Base-by-base conservation (phyloP, 2,113 vertebrate species). In the Diphyllodes magnificus region DNA sequence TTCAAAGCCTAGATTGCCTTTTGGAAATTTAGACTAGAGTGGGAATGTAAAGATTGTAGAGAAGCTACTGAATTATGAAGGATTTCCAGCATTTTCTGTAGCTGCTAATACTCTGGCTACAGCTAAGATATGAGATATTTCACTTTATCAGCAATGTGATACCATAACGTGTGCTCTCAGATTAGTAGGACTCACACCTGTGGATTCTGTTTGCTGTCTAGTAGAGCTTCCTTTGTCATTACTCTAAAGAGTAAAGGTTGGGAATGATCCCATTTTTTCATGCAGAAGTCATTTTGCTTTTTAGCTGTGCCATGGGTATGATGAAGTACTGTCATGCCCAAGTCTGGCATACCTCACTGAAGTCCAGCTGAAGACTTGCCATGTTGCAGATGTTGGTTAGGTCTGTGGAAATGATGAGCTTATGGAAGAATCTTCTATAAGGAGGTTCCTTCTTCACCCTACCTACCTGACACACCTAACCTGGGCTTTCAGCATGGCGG, bases 281-380 rank as follows among this genome's bases (percentile, higher is more conserved):
- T 53, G 27, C 66, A 37, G 21, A 82, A 59, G 37, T 50, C 0
- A 30, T 30, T 66, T 63, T 81, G 13, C 21, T 53, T 81, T 93
- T 78, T 33, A 85, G 24, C 56, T 3, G 1, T 84, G 21, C 60
- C 16, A 2, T 49, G 31, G 13, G 6, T 60, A 4, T n/a, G 25
- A n/a, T 45, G 5, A 40, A 39, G 30, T 30, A 3, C 22, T 60
- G 42, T 54, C 1, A 0, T 79, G 24, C 30, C 42, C 0, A 2
- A 27, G 27, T 57, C 31, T 49, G 25, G 68, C 37, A 23, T 37
- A 15, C 6, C 9, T 33, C 8, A 4, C 19, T 40, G 44, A 69
- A 61, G 57, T 49, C 40, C 50, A 65, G 25, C 35, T 77, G 14
- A 45, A 76, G 37, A 33, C 8, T 57, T 80, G 53, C 33, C 21